A percentile compares a stretch with the other conserved stretches of the same genome.
Conservation (phyloP, 2,113 vertebrate species). For the Oreochromis tanganicae region DNA sequence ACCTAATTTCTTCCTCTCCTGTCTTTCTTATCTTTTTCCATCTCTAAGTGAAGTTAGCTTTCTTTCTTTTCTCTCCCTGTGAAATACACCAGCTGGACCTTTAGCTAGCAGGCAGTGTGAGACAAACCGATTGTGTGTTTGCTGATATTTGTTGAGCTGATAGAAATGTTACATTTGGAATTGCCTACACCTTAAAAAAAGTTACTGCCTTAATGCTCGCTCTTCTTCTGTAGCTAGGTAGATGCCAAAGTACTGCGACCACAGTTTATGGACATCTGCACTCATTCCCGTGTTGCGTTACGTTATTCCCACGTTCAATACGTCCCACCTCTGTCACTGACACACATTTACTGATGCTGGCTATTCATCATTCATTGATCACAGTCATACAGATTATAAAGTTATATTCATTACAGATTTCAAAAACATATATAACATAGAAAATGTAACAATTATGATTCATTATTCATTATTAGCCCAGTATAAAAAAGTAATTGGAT, state of each 20-base stretch:
- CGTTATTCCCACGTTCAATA: not conserved
- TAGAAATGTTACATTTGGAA: rapidly evolving
- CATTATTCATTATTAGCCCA: not conserved
- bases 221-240: not conserved
- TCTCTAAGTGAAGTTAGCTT: not conserved
- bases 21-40: not conserved
- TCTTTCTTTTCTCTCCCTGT: not conserved
- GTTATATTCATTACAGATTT: not conserved
- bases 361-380: not conserved
- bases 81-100: not conserved
- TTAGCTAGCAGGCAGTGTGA: not conserved
- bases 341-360: not conserved
- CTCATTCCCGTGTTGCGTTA: not conserved
- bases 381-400: not conserved
- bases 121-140: not conserved
- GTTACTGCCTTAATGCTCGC: not conserved
- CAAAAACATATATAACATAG: not conserved
- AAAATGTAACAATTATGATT: not conserved
- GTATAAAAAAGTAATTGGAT: not conserved
- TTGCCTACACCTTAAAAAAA: not conserved
- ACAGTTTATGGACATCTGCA: not conserved
- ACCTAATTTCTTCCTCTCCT: not conserved
- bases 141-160: not conserved
- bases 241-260: not conserved
- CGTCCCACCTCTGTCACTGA: not conserved